Evolutionary conservation across 2,797 vertebrate genomes (phyloP), one percentile per base, ranked within the genome.

Genomic region (Choloepus didactylus): DNA sequence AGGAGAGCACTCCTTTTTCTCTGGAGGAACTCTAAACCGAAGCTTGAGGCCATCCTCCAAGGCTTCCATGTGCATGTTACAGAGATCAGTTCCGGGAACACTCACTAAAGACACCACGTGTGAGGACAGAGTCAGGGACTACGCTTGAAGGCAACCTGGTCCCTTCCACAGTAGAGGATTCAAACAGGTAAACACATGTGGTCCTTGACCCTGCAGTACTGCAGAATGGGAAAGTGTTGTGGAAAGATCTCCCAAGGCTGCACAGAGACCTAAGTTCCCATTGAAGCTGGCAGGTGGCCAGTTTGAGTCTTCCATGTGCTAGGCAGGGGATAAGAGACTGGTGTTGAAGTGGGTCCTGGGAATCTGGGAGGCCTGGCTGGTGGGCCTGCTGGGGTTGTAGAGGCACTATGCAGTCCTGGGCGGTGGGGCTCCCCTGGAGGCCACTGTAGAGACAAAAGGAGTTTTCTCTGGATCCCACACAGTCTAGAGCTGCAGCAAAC

Each of bases 401-500:
- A 64, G 76, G 41, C 1, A 0, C 11, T 60, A 73, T 51, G 73
- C 64, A 77, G 66, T 49, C 93, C 91, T 62, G 6, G 89, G 77
- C 6, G 23, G 66, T 2, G 3, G 87, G 76, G 31, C 46, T 51
- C 87, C 77, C 15, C 1, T 60, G 29, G 76, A 69, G 87, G 93
- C 67, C n/a, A 2, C 89, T 60, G 88, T 46, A 67, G 73, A 91
- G 76, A 95, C 49, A 90, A 51, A 70, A 80, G 62, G 83, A 60
- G 11, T 18, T n/a, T 75, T 51, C 92, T 95, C 89, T 70, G 91
- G 92, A 60, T 93, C 46, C 60, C 75, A 51, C 82, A 69, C 95
- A 89, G 80, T 93, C 83, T 92, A 94, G 94, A 92, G 92, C 91
- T 92, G 70, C 18, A 62, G 94, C 88, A 67, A 79, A 96, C 66